phyloP scores from a whole-genome alignment of 2,113 vertebrate genomes.

The Callipepla californica region DNA sequence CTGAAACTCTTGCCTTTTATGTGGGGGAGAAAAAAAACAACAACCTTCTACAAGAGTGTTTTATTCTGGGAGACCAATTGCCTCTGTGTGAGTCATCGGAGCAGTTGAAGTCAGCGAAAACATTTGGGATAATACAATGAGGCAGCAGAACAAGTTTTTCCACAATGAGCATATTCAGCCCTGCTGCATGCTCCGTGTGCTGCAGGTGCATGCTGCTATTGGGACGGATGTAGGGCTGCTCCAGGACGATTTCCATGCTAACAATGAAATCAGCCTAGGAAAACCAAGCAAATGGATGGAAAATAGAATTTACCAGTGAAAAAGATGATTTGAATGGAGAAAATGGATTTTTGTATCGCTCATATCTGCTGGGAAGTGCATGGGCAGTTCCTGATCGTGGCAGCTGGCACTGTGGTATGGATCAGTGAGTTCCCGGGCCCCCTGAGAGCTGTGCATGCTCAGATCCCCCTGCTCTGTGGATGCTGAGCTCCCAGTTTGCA shows the following conservation, averaged over 20 bases:
- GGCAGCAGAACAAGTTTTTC: constrained; percentile 57
- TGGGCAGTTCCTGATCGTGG: neutral
- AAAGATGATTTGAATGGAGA: neutral
- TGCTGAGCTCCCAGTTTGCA: neutral
- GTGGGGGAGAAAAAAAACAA: neutral
- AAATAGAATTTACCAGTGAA: neutral
- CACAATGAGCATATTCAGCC: constrained; percentile 24
- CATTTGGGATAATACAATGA: constrained; percentile 61
- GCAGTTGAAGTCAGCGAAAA: constrained; percentile 60
- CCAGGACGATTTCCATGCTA: fast-evolving
- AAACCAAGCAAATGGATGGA: neutral
- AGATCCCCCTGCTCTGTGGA: neutral
- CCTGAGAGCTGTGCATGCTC: neutral
- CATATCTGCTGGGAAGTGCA: neutral
- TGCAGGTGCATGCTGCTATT: neutral
- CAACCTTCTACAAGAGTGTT: constrained; percentile 31
- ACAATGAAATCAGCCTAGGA: neutral
- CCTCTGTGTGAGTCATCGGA: constrained; percentile 54
- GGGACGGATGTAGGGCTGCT: neutral
- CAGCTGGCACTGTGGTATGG: neutral
- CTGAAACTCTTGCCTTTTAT: constrained; percentile 41
- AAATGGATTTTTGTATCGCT: neutral
- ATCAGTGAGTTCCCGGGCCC: neutral
- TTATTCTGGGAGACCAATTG: constrained; percentile 46
- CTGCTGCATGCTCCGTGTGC: neutral